These are phyloP conservation scores for Helostoma temminkii DNA, from an alignment of 2,797 vertebrate genomes.

Conservation along the genomic window DNA sequence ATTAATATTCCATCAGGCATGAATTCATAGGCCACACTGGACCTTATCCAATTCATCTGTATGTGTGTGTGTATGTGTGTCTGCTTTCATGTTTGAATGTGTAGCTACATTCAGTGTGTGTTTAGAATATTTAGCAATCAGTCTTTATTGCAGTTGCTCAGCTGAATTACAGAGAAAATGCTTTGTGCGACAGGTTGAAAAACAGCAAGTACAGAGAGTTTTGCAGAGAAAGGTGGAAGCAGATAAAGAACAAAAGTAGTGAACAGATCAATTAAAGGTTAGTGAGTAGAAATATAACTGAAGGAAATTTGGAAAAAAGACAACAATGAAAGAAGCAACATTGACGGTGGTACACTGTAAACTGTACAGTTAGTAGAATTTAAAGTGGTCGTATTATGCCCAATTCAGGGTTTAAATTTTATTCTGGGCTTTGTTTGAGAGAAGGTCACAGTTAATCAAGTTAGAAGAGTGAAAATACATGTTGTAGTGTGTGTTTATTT, in stretches of 20 bases:
- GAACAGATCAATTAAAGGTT: constrained; percentile 19
- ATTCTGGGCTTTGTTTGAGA: too few relatives aligned
- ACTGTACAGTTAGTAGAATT: constrained; percentile 25
- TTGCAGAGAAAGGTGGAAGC: constrained; percentile 14
- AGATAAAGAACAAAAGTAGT: constrained; percentile 22
- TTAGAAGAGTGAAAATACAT: too few relatives aligned
- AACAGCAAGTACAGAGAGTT: constrained; percentile 44
- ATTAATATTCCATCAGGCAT: constrained; percentile 84
- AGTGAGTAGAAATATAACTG: constrained; percentile 3
- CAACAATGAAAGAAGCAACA: constrained; percentile 6
- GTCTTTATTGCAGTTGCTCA: constrained; percentile 34
- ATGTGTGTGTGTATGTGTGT: constrained; percentile 20
- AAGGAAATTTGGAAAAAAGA: neutral
- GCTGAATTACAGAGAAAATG: constrained; percentile 33
- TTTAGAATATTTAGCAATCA: constrained; percentile 26
- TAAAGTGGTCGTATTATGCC: too few relatives aligned
- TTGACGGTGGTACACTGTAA: constrained; percentile 15
- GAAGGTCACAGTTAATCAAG: too few relatives aligned
- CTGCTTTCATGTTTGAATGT: neutral
- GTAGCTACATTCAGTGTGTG: constrained; percentile 26
- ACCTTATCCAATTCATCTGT: constrained; percentile 61
- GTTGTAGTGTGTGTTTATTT: too few relatives aligned
- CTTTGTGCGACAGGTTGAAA: constrained; percentile 35
- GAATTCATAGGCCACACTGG: constrained; percentile 76
- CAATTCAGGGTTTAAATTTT: too few relatives aligned